Evolutionary conservation across 2,797 vertebrate species (phyloP).

Genomic region (Sebastes glaucus): DNA sequence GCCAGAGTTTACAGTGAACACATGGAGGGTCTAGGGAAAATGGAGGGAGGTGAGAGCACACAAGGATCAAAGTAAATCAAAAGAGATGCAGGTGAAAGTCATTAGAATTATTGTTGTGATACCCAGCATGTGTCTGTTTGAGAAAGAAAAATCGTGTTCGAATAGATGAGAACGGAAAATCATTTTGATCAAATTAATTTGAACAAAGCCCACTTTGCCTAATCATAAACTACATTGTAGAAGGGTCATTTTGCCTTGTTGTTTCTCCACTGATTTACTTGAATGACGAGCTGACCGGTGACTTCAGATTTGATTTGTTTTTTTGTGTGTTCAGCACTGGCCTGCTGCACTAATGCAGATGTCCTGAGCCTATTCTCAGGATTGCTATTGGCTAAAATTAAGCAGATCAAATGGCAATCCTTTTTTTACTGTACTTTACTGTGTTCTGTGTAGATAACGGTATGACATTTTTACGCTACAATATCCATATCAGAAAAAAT

Average conservation of each 20-base stretch:
- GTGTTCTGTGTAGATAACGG: too few species aligned
- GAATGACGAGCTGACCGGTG: background rate
- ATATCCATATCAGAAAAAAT: too few species aligned
- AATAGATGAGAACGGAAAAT: background rate
- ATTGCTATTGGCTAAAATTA: too few species aligned
- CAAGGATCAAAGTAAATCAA: background rate
- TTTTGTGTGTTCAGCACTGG: background rate
- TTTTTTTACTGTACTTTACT: too few species aligned
- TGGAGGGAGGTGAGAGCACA: background rate
- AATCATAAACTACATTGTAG: background rate
- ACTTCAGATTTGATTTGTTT: background rate
- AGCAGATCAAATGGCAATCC: too few species aligned
- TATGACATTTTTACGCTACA: too few species aligned
- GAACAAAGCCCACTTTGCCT: background rate
- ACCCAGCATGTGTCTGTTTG: background rate
- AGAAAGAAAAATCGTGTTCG: background rate
- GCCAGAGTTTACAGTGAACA: slow-evolving; percentile 22
- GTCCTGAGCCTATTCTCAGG: too few species aligned
- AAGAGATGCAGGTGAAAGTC: background rate
- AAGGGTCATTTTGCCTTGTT: background rate
- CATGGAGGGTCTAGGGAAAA: background rate
- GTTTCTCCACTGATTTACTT: background rate
- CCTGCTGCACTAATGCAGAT: background rate
- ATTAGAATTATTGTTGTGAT: background rate
- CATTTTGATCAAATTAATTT: background rate